A percentile compares a stretch with the other conserved stretches of the same genome.
Evolutionary conservation across 2,888 invertebrate species (phyloP).

Genomic region (Rapana venosa): DNA sequence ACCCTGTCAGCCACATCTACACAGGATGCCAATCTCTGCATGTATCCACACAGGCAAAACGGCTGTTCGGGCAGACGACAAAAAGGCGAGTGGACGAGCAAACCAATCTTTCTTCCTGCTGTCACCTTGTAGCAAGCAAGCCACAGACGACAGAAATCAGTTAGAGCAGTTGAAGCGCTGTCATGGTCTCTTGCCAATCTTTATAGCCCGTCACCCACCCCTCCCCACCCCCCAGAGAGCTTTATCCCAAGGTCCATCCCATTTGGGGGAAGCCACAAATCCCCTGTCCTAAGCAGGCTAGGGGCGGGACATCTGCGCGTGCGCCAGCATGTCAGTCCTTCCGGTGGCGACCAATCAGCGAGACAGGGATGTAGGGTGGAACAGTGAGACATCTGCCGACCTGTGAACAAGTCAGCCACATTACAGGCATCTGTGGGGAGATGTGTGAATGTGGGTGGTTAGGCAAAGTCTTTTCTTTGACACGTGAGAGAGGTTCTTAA

Average conservation of each 20-base stretch:
- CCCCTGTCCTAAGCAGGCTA: background rate
- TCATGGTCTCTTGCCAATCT: constrained; percentile 26
- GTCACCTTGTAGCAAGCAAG: constrained; percentile 28
- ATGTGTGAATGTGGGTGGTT: too few relatives aligned
- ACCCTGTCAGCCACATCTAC: too few relatives aligned
- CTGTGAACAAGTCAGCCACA: background rate
- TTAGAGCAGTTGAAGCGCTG: constrained; percentile 36
- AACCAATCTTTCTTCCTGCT: constrained; percentile 34
- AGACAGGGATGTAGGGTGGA: background rate
- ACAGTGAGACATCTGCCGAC: constrained; percentile 27
- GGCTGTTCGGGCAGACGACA: background rate
- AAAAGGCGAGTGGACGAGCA: background rate
- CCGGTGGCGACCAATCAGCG: constrained; percentile 33
- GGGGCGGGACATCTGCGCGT: constrained; percentile 34
- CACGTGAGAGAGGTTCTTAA: too few relatives aligned
- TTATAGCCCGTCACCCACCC: background rate
- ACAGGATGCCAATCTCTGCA: too few relatives aligned
- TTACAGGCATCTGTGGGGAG: too few relatives aligned
- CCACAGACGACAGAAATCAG: constrained; percentile 29
- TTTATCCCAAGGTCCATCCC: background rate
- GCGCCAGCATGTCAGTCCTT: constrained; percentile 34
- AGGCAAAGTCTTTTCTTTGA: too few relatives aligned
- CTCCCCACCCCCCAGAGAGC: constrained; percentile 2
- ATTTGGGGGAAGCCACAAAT: background rate
- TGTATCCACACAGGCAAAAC: too few relatives aligned